Evolutionary conservation across 2,888 invertebrate genomes (phyloP), one percentile per base, ranked within the genome.

Genomic region (Lydus trimaculatus): DNA sequence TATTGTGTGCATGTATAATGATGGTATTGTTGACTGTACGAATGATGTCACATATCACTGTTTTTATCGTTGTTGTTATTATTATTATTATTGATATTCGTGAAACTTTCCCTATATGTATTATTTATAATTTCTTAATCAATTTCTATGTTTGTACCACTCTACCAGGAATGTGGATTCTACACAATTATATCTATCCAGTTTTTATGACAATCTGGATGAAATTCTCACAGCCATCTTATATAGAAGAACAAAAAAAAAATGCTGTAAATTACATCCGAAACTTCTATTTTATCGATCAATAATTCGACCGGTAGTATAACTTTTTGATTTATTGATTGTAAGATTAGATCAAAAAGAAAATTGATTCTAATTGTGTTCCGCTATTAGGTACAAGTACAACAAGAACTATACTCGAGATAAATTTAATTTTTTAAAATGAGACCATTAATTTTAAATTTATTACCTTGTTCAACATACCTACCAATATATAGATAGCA

Each of bases 31-130:
- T 83, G 80, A 20, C 81, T 78, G 80, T 81, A 82, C 82, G 82
- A 82, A 83, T 83, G 82, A 80, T 82, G 81, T 77, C 81, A 80
- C 81, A 82, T 82, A 81, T 80, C 80, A 79, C 77, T 80, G n/a
- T 78, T 81, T 79, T 80, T 76, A 67, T 65, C 33, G 11, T 33
- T 33, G 7, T 33, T 33, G 7, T 43, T 17, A 43, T 43, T n/a
- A 43, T 72, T 70, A 68, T 66, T 66, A 72, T 69, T 64, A 67
- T 69, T 70, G 66, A 48, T 48, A 48, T 48, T 48, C 75, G 76
- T 76, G 77, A 76, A 75, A 77, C 73, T 76, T 73, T 63, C 73
- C 72, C 69, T 48, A 48, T 20, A 78, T 79, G 77, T 79, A 75
- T 79, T 79, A 79, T 79, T 79, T 76, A 78, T 77, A 73, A 48